phyloP scores from a whole-genome alignment of 2,888 invertebrate species.

The Brenthis ino region DNA sequence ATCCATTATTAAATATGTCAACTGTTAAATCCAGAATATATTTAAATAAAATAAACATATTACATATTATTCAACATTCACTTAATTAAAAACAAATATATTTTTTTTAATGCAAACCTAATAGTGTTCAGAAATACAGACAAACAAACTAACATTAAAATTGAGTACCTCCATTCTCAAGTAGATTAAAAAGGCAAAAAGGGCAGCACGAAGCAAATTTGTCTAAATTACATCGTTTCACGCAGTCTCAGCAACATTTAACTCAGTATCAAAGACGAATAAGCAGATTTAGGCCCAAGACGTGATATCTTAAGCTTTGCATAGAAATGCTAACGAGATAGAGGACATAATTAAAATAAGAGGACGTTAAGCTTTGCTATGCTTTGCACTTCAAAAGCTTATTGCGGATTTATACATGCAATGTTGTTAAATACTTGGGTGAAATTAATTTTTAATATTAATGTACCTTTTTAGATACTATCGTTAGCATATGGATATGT shows the following conservation, averaged over 20 bases:
- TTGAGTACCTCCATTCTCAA: neutral
- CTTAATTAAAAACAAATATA: no score
- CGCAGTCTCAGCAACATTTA: slow-evolving; percentile 16
- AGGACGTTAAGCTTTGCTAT: slow-evolving; percentile 20
- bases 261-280: slow-evolving; percentile 19
- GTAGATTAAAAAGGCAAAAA: neutral
- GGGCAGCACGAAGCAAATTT: slow-evolving; percentile 8
- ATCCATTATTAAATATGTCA: no score
- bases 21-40: no score
- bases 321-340: slow-evolving; percentile 34
- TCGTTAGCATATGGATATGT: no score
- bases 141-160: neutral
- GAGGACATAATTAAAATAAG: slow-evolving; percentile 32
- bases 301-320: slow-evolving; percentile 21
- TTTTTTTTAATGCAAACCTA: no score
- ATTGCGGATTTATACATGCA: slow-evolving; percentile 13
- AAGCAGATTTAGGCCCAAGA: slow-evolving; percentile 22
- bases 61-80: no score
- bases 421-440: neutral
- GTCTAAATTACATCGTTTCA: slow-evolving; percentile 12
- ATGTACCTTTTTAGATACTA: no score
- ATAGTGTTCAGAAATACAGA: no score
- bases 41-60: no score
- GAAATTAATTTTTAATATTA: neutral
- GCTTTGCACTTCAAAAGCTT: slow-evolving; percentile 16